Percentiles rank a stretch among this genome's conserved stretches.
phyloP scores from a whole-genome alignment of 2,888 invertebrate genomes.

The Agonopterix heracliana region DNA sequence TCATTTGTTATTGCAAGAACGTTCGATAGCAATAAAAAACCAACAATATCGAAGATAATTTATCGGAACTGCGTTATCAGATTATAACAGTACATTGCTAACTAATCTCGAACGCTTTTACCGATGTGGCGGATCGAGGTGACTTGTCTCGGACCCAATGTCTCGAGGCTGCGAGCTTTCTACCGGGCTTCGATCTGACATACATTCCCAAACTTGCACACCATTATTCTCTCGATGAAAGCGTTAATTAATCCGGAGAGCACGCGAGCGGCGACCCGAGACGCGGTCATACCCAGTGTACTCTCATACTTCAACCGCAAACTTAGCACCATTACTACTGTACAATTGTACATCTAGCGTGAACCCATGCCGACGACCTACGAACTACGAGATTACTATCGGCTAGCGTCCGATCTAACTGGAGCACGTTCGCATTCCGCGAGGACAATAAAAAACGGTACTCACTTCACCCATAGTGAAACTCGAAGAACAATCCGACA shows the following conservation, averaged over 20 bases:
- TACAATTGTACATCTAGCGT: constrained; percentile 13
- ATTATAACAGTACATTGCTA: constrained; percentile 43
- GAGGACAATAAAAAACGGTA: constrained; percentile 29
- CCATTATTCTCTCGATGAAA: constrained; percentile 34
- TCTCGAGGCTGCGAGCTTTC: constrained; percentile 39
- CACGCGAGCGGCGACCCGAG: constrained; percentile 16
- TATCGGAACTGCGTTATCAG: constrained; percentile 52
- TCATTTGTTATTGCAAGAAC: constrained; percentile 43
- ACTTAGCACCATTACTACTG: constrained; percentile 1
- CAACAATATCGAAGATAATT: constrained; percentile 55
- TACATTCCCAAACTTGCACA: constrained; percentile 40
- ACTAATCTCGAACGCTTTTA: constrained; percentile 36
- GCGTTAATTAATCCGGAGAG: constrained; percentile 39
- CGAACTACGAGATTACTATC: constrained; percentile 53
- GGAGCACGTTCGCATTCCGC: constrained; percentile 48
- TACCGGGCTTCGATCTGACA: constrained; percentile 35
- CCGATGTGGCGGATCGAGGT: constrained; percentile 25
- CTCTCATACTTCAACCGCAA: too few relatives aligned
- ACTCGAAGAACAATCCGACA: constrained; percentile 35
- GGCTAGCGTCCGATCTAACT: constrained; percentile 42
- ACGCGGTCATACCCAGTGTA: constrained; percentile 6
- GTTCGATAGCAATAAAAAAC: constrained; percentile 39
- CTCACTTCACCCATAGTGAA: constrained; percentile 68
- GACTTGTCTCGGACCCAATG: constrained; percentile 18
- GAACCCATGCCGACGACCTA: constrained; percentile 59